phyloP scores from a whole-genome alignment of 2,888 invertebrate genomes.

The Chloroclysta siterata region DNA sequence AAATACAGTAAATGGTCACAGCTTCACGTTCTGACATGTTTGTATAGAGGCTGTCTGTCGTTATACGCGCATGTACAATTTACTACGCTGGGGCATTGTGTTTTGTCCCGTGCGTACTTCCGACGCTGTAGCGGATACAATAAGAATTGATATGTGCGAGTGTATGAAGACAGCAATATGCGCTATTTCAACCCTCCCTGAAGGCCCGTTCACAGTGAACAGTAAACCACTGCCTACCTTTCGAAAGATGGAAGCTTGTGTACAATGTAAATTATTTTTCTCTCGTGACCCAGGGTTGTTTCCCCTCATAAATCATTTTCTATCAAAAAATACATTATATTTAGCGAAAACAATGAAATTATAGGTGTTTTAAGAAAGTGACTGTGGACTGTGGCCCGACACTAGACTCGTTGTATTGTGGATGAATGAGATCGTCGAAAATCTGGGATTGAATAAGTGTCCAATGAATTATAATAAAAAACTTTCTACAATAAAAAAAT shows the following conservation, averaged over 20 bases:
- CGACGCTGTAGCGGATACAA: slow-evolving; percentile 50
- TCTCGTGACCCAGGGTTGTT: too few species aligned
- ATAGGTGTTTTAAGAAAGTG: too few species aligned
- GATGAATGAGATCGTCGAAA: too few species aligned
- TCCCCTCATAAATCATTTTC: too few species aligned
- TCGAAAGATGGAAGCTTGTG: background rate
- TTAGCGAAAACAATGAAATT: too few species aligned
- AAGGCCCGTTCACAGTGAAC: slow-evolving; percentile 7
- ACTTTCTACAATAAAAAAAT: too few species aligned
- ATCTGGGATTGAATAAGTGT: too few species aligned
- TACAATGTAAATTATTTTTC: too few species aligned
- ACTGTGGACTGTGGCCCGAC: too few species aligned
- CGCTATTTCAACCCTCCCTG: slow-evolving; percentile 48
- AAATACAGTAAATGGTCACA: slow-evolving; percentile 14
- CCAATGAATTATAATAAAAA: too few species aligned
- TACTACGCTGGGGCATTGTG: slow-evolving; percentile 41
- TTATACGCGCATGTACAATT: slow-evolving; percentile 22
- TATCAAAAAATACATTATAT: too few species aligned
- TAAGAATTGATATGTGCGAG: slow-evolving; percentile 53
- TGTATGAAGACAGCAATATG: slow-evolving; percentile 49
- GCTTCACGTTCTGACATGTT: slow-evolving; percentile 16
- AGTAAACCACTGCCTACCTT: slow-evolving; percentile 6
- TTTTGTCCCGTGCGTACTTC: slow-evolving; percentile 49
- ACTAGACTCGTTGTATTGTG: too few species aligned
- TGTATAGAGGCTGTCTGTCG: slow-evolving; percentile 16